phyloP scores from a whole-genome alignment of 2,113 vertebrate species.

The Circaetus gallicus region DNA sequence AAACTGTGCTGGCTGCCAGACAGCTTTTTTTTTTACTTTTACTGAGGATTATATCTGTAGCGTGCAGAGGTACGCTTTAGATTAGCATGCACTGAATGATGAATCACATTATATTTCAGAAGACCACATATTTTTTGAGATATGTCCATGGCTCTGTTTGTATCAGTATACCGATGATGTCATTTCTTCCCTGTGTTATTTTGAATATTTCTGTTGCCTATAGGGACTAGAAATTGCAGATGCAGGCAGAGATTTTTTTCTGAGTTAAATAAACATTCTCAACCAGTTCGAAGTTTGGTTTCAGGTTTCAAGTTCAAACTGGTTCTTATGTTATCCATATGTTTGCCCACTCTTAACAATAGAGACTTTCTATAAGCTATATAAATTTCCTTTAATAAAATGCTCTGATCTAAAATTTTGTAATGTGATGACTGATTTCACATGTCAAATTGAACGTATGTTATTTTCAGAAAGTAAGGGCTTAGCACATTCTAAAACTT shows the following conservation, averaged over 20 bases:
- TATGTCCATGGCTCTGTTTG: background rate
- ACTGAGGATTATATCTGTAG: background rate
- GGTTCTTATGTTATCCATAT: constrained; percentile 14
- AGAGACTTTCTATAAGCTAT: background rate
- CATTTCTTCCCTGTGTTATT: background rate
- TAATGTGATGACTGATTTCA: background rate
- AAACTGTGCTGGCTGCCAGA: background rate
- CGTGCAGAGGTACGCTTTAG: background rate
- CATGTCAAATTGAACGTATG: background rate
- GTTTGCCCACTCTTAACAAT: background rate
- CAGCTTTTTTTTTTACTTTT: background rate
- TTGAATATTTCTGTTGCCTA: background rate
- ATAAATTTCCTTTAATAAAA: background rate
- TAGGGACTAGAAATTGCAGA: constrained; percentile 10
- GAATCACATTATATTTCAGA: background rate
- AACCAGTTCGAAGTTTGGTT: background rate
- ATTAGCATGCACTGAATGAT: background rate
- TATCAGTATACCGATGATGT: background rate
- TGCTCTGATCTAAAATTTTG: background rate
- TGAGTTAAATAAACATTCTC: constrained; percentile 26
- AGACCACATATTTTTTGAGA: background rate
- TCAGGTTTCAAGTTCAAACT: constrained; percentile 15
- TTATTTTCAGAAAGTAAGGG: background rate
- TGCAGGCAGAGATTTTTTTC: background rate
- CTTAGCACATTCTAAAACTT: background rate